Base-by-base conservation (phyloP, 2,888 invertebrate genomes). In the Laspeyria flexula region DNA sequence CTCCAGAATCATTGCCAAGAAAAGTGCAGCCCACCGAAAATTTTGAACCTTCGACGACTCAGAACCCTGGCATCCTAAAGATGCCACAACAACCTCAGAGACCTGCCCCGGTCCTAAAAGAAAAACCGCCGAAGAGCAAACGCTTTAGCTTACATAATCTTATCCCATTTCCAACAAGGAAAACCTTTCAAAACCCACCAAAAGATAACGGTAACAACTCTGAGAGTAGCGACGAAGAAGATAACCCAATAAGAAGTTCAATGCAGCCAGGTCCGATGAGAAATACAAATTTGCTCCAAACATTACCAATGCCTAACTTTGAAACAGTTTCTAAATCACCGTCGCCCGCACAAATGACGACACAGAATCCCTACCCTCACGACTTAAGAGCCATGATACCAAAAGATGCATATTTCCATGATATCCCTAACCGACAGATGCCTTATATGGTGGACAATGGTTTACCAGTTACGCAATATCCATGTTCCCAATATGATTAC, bases 351-450 rank as follows among this genome's bases (percentile, higher is more conserved):
- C 87, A 83, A 30, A 73, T 71, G 18, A 73, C 74, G 34, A 77
- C 44, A 0, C 69, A 54, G 38, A 68, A 58, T 15, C 47, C 56
- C 0, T 67, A 79, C 31, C 67, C 76, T 13, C 79, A 77, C 25
- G 88, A 90, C 43, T 62, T 85, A 30, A 73, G 86, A 13, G 58
- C 85, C 0, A 85, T 93, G 70, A 86, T 94, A 43, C 94, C 94
- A 9, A 94, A 94, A 82, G 94, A 94, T 77, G 94, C 94, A 0
- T 94, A 94, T 71, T 94, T 94, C 65, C 94, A 94, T 64, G 94
- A 94, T 48, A 86, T 94, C 29, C 92, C 94, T 0, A 93, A 93
- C 73, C 84, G 93, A 39, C 91, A 90, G 57, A 80, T 87, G 78
- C 88, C 90, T 1, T 90, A 86, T 59, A 70, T 79, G 68, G 65